Conservation (phyloP, 2,888 invertebrate genomes). For the Masnerella sp. region DNA sequence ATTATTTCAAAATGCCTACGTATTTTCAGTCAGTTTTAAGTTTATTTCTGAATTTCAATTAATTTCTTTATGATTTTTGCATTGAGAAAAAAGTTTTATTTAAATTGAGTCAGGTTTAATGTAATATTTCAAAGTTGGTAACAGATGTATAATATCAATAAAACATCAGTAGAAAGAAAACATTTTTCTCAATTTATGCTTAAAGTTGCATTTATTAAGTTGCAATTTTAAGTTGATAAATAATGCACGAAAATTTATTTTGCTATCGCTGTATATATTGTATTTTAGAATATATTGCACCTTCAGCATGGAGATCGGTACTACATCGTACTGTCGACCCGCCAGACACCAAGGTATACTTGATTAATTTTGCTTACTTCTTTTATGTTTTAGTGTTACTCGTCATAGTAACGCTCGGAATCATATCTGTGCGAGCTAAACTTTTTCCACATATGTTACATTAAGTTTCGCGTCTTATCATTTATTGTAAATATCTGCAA, state of each 20-base stretch:
- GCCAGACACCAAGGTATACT: constrained; percentile 72
- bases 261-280: constrained; percentile 68
- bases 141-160: no score
- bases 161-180: no score
- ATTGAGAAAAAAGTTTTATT: background rate
- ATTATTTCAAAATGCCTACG: constrained; percentile 3
- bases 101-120: background rate
- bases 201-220: no score
- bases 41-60: background rate
- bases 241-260: constrained; percentile 58
- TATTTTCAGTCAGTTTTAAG: constrained; percentile 4
- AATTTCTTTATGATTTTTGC: background rate
- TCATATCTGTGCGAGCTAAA: background rate
- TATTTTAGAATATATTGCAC: constrained; percentile 76
- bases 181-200: no score
- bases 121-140: no score
- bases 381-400: constrained; percentile 54
- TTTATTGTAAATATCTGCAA: constrained; percentile 16
- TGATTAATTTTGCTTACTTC: constrained; percentile 63
- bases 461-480: no score
- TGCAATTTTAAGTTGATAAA: background rate
- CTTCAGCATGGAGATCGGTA: constrained; percentile 76
- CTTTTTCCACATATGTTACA: no score
- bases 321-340: constrained; percentile 75
- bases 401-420: constrained; percentile 14